phyloP scores from a whole-genome alignment of 2,888 invertebrate genomes.

The Harpagoxenus sublaevis region DNA sequence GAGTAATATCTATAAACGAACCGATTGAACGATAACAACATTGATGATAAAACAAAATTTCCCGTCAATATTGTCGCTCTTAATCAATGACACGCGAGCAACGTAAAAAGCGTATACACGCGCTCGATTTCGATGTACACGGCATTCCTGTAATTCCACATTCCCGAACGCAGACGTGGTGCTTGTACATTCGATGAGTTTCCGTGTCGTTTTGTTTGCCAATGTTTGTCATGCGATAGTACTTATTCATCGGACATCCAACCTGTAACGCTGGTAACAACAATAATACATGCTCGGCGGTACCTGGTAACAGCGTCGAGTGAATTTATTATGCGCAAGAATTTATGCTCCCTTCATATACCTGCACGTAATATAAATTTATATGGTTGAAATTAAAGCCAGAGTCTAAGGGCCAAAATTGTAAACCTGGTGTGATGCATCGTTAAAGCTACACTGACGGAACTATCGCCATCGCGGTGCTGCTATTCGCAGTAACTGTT shows the following conservation, averaged over 20 bases:
- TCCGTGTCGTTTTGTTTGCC: constrained; percentile 27
- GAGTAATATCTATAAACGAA: background rate
- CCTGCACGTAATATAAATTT: constrained; percentile 15
- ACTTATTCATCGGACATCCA: constrained; percentile 27
- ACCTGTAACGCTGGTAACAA: constrained; percentile 15
- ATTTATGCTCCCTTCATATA: background rate
- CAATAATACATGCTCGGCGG: constrained; percentile 12
- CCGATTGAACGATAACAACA: background rate
- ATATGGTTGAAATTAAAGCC: constrained; percentile 25
- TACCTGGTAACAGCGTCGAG: constrained; percentile 14
- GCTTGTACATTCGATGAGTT: constrained; percentile 26
- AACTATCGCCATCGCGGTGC: background rate
- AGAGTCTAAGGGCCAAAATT: constrained; percentile 8
- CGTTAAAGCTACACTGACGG: background rate
- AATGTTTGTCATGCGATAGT: constrained; percentile 22
- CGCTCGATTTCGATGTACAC: background rate
- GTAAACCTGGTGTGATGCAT: background rate
- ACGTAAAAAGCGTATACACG: background rate
- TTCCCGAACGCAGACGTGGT: background rate
- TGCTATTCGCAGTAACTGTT: background rate
- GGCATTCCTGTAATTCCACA: background rate
- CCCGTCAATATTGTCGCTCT: background rate
- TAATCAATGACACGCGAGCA: constrained; percentile 5
- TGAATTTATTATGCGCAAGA: constrained; percentile 12
- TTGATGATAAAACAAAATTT: constrained; percentile 7